Evolutionary conservation across 2,797 vertebrate genomes (phyloP).

Genomic region (Acanthurus tractus): DNA sequence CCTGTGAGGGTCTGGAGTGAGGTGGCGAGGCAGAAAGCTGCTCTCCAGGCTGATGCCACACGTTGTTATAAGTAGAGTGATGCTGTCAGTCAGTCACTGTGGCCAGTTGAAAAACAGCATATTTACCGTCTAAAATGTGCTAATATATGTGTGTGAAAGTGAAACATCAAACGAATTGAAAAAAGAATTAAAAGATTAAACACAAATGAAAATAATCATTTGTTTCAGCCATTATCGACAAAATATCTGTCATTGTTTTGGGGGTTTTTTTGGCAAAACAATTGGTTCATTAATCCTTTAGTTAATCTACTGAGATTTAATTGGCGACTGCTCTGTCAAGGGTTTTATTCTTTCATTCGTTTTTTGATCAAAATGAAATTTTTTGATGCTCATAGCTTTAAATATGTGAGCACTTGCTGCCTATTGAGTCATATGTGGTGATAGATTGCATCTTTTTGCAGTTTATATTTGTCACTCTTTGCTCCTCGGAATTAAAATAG

Average conservation of each 20-base stretch:
- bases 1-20: slow-evolving; percentile 18
- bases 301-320: background rate
- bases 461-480: background rate
- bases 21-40: slow-evolving; percentile 25
- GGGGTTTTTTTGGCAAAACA: background rate
- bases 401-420: background rate
- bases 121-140: background rate
- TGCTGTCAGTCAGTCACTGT: slow-evolving; percentile 10
- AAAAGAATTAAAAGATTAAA: slow-evolving; percentile 15
- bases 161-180: slow-evolving; percentile 14
- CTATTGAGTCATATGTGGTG: background rate
- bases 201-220: background rate
- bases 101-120: background rate
- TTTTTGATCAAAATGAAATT: background rate
- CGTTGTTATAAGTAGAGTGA: slow-evolving; percentile 13
- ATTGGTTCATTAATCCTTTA: slow-evolving; percentile 9
- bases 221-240: background rate
- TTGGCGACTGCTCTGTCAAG: slow-evolving; percentile 14
- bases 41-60: slow-evolving; percentile 27
- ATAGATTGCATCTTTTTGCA: background rate
- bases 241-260: slow-evolving; percentile 3
- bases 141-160: no score
- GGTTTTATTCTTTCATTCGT: background rate
- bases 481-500: background rate
- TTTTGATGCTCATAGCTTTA: background rate